Evolutionary conservation across 2,888 invertebrate species (phyloP), one percentile per base, ranked within the genome.

Genomic region (Oxyteleia sp.): DNA sequence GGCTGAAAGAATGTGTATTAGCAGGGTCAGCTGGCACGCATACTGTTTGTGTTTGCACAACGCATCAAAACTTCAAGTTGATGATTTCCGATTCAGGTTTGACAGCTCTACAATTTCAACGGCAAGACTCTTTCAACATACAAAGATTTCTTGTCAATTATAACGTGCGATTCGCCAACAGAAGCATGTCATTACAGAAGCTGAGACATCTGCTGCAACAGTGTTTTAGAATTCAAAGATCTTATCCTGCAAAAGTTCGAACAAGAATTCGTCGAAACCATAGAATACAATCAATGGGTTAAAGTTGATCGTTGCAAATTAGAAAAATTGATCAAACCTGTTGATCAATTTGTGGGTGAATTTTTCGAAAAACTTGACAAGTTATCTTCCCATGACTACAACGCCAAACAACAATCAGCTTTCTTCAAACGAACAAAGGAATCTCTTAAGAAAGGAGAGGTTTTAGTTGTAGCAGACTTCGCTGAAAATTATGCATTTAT

Each of bases 271-370:
- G 43, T 71, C 11, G 78, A 86, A 45, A 57, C 47, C 23, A 59
- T 87, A 29, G 71, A 63, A 16, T 85, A 57, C 45, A 82, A 86
- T 8, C 86, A 87, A 38, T 85, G 86, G 85, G 41, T 75, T 23
- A 53, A 79, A n/a, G 72, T 72, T 1, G 80, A 87, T 75, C 75
- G 84, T 43, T 82, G 78, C 57, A 55, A 53, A 29, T 49, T 85
- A 29, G 80, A 86, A 69, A 86, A 82, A 0, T 38, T 87, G 16
- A 49, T 63, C 18, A 79, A 83, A 68, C 35, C 79, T 29, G 47
- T 57, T 1, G 63, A 84, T 59, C 81, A 85, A 49, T 85, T 84
- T 43, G 32, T 81, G 26, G 78, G 84, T 7, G 18, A 16, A 8
- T 82, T 84, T 7, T 13, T 72, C 38, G 63, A 78, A 15, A 47